Conservation (phyloP, 2,113 vertebrate genomes). For the Ivindomyrus marchei region DNA sequence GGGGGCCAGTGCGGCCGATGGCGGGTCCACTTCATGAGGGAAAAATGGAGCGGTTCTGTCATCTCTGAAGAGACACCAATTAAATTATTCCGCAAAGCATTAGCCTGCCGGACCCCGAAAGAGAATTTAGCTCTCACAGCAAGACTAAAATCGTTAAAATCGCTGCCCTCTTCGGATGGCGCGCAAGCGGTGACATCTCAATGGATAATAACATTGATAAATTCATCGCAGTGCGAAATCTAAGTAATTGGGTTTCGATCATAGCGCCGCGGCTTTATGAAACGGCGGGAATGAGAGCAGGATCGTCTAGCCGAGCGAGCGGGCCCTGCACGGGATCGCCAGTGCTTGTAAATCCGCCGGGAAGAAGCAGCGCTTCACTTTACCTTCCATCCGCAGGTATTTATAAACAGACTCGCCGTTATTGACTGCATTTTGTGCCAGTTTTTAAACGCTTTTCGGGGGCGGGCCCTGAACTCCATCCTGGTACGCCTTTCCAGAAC, state of each 20-base stretch:
- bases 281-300: slow-evolving; percentile 18
- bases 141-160: slow-evolving; percentile 36
- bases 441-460: neutral
- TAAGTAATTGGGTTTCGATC: slow-evolving; percentile 37
- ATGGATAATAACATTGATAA: slow-evolving; percentile 22
- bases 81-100: slow-evolving; percentile 62
- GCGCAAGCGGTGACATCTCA: slow-evolving; percentile 35
- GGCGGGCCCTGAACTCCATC: neutral
- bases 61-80: slow-evolving; percentile 52
- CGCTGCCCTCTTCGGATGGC: slow-evolving; percentile 27
- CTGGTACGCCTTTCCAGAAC: neutral
- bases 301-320: neutral
- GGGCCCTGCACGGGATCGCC: neutral
- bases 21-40: slow-evolving; percentile 48
- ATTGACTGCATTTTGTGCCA: neutral
- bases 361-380: neutral
- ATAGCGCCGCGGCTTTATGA: slow-evolving; percentile 47
- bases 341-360: neutral
- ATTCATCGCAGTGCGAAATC: slow-evolving; percentile 37
- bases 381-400: neutral
- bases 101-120: slow-evolving; percentile 51
- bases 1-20: slow-evolving; percentile 40
- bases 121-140: slow-evolving; percentile 31
- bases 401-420: neutral
- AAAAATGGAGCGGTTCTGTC: slow-evolving; percentile 29